These are phyloP conservation scores for Sarcophaga rosellei DNA, from an alignment of 2,888 invertebrate species.

Conservation along the genomic window DNA sequence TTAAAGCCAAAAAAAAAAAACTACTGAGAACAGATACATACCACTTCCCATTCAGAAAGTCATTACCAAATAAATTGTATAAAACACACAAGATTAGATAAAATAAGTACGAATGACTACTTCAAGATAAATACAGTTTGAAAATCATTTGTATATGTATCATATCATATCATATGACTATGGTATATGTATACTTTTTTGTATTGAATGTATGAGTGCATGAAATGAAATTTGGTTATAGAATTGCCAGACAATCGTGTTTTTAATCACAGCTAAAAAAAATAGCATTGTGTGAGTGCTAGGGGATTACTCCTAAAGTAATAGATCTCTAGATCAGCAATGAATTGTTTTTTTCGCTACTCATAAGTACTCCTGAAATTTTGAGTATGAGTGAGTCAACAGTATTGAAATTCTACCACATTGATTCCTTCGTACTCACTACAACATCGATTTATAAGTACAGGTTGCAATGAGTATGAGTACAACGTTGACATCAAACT, in stretches of 20 bases:
- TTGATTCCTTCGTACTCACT: too few species aligned
- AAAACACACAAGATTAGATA: constrained; percentile 31
- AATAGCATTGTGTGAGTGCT: not conserved
- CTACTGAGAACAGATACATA: not conserved
- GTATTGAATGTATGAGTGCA: not conserved
- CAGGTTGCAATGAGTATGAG: too few species aligned
- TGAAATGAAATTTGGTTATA: not conserved
- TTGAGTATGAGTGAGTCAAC: too few species aligned
- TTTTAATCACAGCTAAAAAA: constrained; percentile 24
- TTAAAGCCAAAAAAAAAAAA: constrained; percentile 19
- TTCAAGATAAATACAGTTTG: not conserved
- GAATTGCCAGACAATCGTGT: constrained; percentile 15
- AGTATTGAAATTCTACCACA: too few species aligned
- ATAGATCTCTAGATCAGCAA: too few species aligned
- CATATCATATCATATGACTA: not conserved
- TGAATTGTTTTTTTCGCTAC: too few species aligned
- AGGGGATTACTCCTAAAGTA: too few species aligned
- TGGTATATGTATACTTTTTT: not conserved
- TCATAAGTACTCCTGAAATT: too few species aligned
- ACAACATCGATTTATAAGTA: too few species aligned
- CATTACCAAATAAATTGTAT: not conserved
- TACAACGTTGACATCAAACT: too few species aligned
- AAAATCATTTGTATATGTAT: not conserved
- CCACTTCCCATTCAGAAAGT: not conserved
- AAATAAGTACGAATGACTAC: constrained; percentile 27